These are phyloP conservation scores for Pasiphila rectangulata DNA, from an alignment of 2,888 invertebrate species.

Conservation along the genomic window DNA sequence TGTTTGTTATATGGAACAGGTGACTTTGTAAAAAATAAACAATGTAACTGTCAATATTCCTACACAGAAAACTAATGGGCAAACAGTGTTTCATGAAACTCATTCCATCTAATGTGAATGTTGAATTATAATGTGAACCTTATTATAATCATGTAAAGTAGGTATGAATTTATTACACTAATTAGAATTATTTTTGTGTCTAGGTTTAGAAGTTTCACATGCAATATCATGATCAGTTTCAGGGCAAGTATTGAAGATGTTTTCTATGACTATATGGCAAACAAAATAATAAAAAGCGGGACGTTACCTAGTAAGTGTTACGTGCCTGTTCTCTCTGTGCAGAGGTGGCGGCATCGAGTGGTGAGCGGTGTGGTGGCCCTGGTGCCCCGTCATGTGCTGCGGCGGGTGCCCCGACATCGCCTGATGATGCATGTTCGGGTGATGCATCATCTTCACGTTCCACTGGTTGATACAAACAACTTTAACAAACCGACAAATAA, in stretches of 20 bases:
- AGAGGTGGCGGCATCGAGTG: conserved; percentile 85
- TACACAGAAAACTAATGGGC: too few relatives aligned
- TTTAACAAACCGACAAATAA: conserved; percentile 54
- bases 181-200: conserved; percentile 13
- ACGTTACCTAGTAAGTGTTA: conserved; percentile 76
- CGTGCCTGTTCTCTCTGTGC: conserved; percentile 83
- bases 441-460: conserved; percentile 76
- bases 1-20: too few relatives aligned
- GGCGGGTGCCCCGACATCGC: conserved; percentile 77
- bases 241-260: neutral
- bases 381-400: conserved; percentile 72
- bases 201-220: conserved; percentile 11
- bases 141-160: neutral
- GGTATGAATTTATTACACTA: too few relatives aligned
- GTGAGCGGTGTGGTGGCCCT: conserved; percentile 75
- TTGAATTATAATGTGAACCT: neutral
- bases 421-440: conserved; percentile 81
- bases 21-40: too few relatives aligned
- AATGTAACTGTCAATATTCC: too few relatives aligned
- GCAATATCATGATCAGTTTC: neutral
- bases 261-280: conserved; percentile 38
- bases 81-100: too few relatives aligned
- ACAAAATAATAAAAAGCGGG: conserved; percentile 60
- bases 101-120: neutral
- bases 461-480: conserved; percentile 68